Percentiles rank a stretch among this genome's conserved stretches.
Evolutionary conservation across 2,113 vertebrate species (phyloP).

Genomic region (Anthoscopus minutus): DNA sequence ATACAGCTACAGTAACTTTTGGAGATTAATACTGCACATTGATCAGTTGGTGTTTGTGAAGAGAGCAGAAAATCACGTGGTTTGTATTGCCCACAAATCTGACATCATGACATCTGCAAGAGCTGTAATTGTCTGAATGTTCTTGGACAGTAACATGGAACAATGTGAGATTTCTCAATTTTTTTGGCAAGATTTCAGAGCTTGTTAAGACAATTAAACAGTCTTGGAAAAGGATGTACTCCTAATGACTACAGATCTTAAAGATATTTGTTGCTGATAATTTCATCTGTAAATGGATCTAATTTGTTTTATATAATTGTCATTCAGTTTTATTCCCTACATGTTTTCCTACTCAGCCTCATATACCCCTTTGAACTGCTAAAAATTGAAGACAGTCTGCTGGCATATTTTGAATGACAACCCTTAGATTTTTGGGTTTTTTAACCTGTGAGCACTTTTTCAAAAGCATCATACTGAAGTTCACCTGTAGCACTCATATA

Average conservation of each 20-base stretch:
- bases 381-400: not conserved
- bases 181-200: slow-evolving; percentile 9
- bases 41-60: not conserved
- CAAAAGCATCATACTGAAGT: not conserved
- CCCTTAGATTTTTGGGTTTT: not conserved
- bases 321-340: not conserved
- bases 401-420: not conserved
- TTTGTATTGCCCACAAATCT: not conserved
- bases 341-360: not conserved
- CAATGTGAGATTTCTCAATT: not conserved
- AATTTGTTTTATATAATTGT: not conserved
- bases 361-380: not conserved
- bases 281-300: not conserved
- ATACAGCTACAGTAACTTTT: not conserved
- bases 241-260: not conserved
- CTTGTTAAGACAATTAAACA: not conserved
- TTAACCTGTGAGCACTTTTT: not conserved
- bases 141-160: not conserved
- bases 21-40: not conserved
- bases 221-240: not conserved
- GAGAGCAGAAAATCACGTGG: not conserved
- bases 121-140: not conserved
- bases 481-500: not conserved
- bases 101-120: slow-evolving; percentile 49
- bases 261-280: not conserved